Percentiles rank a stretch among this genome's conserved stretches.
Evolutionary conservation across 2,888 invertebrate genomes (phyloP).

Genomic region (Gerris lacustris): DNA sequence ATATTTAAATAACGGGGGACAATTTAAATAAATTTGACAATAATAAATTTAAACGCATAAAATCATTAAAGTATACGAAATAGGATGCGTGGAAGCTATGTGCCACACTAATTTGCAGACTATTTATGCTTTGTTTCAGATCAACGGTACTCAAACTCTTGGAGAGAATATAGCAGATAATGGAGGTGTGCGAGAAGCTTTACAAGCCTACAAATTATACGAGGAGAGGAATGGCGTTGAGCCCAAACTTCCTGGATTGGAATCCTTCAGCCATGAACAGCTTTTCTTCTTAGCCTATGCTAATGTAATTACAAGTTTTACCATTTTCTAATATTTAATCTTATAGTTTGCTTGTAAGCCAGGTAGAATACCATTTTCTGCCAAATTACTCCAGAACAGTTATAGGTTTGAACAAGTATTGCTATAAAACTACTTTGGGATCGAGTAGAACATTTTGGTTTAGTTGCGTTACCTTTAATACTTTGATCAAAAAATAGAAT

Average conservation of each 20-base stretch:
- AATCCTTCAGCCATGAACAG: slow-evolving; percentile 68
- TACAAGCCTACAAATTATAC: slow-evolving; percentile 55
- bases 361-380: not conserved
- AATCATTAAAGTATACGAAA: no score
- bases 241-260: slow-evolving; percentile 67
- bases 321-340: not conserved
- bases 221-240: slow-evolving; percentile 33
- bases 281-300: slow-evolving; percentile 92
- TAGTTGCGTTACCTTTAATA: no score
- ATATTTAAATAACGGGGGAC: no score
- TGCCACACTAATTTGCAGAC: no score
- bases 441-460: no score
- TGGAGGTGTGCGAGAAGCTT: slow-evolving; percentile 80
- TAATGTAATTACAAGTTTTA: slow-evolving; percentile 47
- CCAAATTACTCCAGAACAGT: not conserved
- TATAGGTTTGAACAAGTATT: not conserved
- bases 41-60: no score
- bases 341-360: not conserved
- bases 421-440: no score
- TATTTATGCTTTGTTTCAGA: slow-evolving; percentile 39
- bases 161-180: slow-evolving; percentile 72
- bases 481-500: no score
- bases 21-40: no score
- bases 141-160: slow-evolving; percentile 39
- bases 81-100: no score